A percentile compares a stretch with the other conserved stretches of the same genome.
Evolutionary conservation across 2,113 vertebrate species (phyloP).

Genomic region (Capra hircus): DNA sequence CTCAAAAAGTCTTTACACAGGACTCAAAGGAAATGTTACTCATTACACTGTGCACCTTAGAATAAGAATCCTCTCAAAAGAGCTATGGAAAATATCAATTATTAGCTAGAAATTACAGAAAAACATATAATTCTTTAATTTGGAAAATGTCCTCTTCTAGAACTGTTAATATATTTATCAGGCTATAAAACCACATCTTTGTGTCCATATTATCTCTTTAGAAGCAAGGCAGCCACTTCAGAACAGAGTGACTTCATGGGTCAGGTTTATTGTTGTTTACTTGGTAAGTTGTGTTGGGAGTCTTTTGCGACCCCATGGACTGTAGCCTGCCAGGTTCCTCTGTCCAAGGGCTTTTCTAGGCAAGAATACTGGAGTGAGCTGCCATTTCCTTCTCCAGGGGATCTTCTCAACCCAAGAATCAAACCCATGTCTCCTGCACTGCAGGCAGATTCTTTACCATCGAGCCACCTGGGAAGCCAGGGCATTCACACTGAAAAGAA

Average conservation of each 20-base stretch:
- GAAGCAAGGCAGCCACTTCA: not conserved
- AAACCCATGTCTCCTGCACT: not conserved
- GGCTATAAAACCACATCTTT: not conserved
- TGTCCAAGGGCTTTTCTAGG: not conserved
- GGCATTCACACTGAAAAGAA: not conserved
- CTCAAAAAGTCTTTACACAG: not conserved
- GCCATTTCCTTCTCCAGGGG: not conserved
- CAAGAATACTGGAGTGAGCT: not conserved
- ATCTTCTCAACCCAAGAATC: not conserved
- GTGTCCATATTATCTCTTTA: not conserved
- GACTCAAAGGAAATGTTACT: not conserved
- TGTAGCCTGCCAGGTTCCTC: not conserved
- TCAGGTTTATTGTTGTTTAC: not conserved
- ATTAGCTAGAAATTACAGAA: not conserved
- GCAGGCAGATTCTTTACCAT: not conserved
- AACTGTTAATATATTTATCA: not conserved
- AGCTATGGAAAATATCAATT: not conserved
- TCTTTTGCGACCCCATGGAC: not conserved
- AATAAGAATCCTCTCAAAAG: not conserved
- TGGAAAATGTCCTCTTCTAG: not conserved
- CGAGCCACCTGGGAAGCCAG: not conserved
- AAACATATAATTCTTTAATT: not conserved
- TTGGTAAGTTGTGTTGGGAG: not conserved
- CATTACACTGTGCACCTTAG: not conserved
- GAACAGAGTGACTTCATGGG: not conserved